These are phyloP conservation scores for Adela reaumurella DNA, from an alignment of 2,888 invertebrate species.

Conservation along the genomic window DNA sequence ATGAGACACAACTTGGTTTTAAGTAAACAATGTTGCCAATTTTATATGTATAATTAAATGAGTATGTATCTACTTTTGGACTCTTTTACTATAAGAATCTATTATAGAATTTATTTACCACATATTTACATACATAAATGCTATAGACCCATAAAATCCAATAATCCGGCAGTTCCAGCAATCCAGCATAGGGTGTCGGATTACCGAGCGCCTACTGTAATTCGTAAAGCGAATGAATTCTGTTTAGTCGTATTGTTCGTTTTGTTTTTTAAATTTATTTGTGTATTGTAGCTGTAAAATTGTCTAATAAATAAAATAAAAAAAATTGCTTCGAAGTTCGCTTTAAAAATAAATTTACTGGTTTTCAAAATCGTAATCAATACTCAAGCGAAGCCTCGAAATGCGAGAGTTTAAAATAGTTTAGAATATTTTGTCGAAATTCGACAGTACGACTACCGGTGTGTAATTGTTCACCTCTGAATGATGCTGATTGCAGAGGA, in stretches of 20 bases:
- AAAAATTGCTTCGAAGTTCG: too few species aligned
- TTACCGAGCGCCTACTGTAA: conserved; percentile 6
- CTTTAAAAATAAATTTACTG: too few species aligned
- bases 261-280: too few species aligned
- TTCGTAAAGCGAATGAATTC: not conserved
- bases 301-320: too few species aligned
- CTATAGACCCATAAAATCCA: conserved; percentile 7
- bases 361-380: too few species aligned
- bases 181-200: conserved; percentile 7
- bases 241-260: too few species aligned
- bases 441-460: too few species aligned
- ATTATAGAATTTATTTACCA: not conserved
- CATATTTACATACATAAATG: not conserved
- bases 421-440: too few species aligned
- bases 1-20: conserved; percentile 2
- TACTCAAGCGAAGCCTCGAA: too few species aligned
- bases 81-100: not conserved
- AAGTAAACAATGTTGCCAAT: not conserved
- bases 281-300: too few species aligned
- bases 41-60: not conserved
- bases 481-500: conserved; percentile 26
- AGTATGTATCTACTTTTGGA: not conserved
- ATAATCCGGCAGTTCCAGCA: conserved; percentile 8
- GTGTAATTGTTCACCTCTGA: too few species aligned
- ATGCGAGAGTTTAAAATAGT: too few species aligned